Evolutionary conservation across 2,888 invertebrate species (phyloP).

Genomic region (Agapetus fuscipes): DNA sequence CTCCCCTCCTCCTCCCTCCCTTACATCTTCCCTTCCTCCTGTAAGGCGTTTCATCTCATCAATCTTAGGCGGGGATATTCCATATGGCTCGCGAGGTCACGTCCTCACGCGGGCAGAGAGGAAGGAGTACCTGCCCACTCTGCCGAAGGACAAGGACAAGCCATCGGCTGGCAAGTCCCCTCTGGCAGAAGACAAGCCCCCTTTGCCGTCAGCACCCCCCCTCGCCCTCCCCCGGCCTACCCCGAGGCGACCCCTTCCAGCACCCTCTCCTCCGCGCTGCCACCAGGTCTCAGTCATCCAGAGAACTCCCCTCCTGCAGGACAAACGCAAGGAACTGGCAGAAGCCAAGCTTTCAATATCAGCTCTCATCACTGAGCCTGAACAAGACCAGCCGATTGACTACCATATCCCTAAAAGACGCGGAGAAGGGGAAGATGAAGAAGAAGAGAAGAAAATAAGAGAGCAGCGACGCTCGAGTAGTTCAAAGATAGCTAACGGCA

Average conservation of each 20-base stretch:
- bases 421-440: conserved; percentile 57
- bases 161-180: conserved; percentile 42
- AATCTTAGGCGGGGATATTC: conserved; percentile 70
- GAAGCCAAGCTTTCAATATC: conserved; percentile 45
- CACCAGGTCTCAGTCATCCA: conserved; percentile 72
- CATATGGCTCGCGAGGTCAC: conserved; percentile 70
- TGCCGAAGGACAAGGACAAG: conserved; percentile 46
- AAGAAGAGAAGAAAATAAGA: conserved; percentile 56
- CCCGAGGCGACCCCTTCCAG: conserved; percentile 46
- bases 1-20: conserved; percentile 19
- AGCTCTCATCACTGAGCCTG: conserved; percentile 49
- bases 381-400: conserved; percentile 81
- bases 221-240: conserved; percentile 41
- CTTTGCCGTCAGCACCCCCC: conserved; percentile 51
- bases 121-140: conserved; percentile 61
- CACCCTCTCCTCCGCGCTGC: conserved; percentile 58
- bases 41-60: conserved; percentile 67
- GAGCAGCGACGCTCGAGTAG: conserved; percentile 60
- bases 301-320: conserved; percentile 57
- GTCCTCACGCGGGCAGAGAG: conserved; percentile 74
- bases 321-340: conserved; percentile 37
- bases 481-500: conserved; percentile 53
- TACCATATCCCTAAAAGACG: conserved; percentile 78
- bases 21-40: conserved; percentile 24
- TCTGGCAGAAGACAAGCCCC: conserved; percentile 55